Conservation (phyloP, 2,113 vertebrate genomes). For the Bujurquina vittata region DNA sequence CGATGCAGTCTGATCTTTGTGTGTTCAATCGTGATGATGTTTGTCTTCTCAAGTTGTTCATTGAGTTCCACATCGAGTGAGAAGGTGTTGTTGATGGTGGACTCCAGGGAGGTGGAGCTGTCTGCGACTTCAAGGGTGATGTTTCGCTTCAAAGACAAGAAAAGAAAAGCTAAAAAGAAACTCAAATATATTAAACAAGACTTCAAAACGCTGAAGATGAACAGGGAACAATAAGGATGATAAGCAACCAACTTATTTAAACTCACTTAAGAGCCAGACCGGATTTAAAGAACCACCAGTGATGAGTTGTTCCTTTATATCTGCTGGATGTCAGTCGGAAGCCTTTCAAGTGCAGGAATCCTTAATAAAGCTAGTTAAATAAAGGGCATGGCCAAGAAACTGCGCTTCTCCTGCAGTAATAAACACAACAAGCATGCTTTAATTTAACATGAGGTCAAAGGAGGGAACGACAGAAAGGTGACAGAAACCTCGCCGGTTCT, state of each 20-base stretch:
- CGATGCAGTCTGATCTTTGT: too few species aligned
- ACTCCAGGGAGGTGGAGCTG: too few species aligned
- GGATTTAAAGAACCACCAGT: background rate
- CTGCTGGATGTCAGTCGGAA: background rate
- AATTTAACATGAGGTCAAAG: background rate
- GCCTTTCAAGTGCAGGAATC: background rate
- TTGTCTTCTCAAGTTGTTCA: too few species aligned
- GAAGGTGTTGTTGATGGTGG: too few species aligned
- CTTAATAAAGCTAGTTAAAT: background rate
- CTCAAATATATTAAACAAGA: background rate
- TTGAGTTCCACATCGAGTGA: too few species aligned
- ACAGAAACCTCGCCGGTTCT: constrained; percentile 7
- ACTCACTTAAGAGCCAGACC: background rate
- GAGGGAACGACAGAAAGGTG: background rate
- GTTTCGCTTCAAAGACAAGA: too few species aligned
- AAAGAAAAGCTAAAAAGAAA: background rate
- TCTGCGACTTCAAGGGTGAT: too few species aligned
- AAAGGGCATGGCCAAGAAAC: background rate
- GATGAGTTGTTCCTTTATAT: background rate
- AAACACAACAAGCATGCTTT: background rate
- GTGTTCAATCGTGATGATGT: too few species aligned
- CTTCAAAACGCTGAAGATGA: too few species aligned
- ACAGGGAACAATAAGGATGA: too few species aligned
- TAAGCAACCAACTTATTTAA: rapidly evolving
- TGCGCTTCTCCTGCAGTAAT: too few species aligned